A percentile compares a stretch with the other conserved stretches of the same genome.
Conservation (phyloP, 2,888 invertebrate genomes). For the Standfussiana lucernea region DNA sequence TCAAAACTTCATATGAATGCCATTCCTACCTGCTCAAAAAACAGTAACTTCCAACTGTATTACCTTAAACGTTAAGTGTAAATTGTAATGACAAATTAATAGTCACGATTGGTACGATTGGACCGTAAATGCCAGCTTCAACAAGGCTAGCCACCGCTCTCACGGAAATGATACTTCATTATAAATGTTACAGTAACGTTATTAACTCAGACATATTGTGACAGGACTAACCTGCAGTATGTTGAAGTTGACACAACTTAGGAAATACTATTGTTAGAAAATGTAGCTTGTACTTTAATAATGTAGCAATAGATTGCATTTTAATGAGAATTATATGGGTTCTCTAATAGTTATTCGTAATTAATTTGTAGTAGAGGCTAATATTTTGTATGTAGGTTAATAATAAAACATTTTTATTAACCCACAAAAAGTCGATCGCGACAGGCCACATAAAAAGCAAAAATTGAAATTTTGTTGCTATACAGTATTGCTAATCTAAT, state of each 20-base stretch:
- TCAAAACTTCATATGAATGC: conserved; percentile 36
- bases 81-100: conserved; percentile 52
- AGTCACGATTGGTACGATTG: conserved; percentile 55
- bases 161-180: conserved; percentile 63
- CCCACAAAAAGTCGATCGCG: background rate
- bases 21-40: conserved; percentile 19
- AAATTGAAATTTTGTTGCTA: background rate
- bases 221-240: conserved; percentile 45
- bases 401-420: too few relatives aligned
- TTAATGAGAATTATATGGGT: conserved; percentile 21
- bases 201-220: conserved; percentile 56
- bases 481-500: background rate
- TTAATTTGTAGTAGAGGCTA: background rate
- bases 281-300: conserved; percentile 9
- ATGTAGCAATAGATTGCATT: conserved; percentile 20
- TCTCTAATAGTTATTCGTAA: conserved; percentile 4
- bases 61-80: conserved; percentile 33
- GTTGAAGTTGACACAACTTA: conserved; percentile 35
- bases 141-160: conserved; percentile 65
- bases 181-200: conserved; percentile 57
- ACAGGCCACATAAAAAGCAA: background rate
- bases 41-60: conserved; percentile 38
- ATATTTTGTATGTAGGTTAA: background rate
- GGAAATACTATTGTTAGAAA: conserved; percentile 52
- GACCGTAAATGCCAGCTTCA: conserved; percentile 64